Evolutionary conservation across 2,113 vertebrate species (phyloP).

Genomic region (Halcyon senegalensis): DNA sequence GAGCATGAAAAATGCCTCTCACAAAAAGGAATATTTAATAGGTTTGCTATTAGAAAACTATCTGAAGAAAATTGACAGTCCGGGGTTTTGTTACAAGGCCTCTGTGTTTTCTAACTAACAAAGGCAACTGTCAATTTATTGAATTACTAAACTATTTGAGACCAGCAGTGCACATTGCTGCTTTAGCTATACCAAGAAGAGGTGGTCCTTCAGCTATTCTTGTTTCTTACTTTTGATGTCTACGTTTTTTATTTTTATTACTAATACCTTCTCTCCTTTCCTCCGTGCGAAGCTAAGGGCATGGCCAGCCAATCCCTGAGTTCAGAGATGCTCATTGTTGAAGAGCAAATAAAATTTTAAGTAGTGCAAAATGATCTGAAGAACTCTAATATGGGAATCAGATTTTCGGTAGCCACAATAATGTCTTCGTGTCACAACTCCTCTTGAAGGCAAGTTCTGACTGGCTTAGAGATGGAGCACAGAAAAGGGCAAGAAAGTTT

Average conservation of each 20-base stretch:
- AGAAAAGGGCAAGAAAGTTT: neutral
- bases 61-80: neutral
- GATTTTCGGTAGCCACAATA: neutral
- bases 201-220: neutral
- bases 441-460: neutral
- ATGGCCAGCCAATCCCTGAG: neutral
- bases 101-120: neutral
- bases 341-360: neutral
- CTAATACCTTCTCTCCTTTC: neutral
- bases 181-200: neutral
- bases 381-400: neutral
- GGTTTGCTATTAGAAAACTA: neutral
- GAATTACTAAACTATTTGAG: neutral
- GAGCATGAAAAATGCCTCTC: neutral
- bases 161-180: neutral
- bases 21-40: neutral
- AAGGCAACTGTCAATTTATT: slow-evolving; percentile 5
- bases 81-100: neutral
- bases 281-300: neutral
- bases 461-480: neutral
- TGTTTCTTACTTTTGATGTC: neutral
- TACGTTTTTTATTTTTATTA: neutral
- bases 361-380: neutral
- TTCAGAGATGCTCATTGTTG: neutral
- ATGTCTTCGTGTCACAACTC: neutral